These are phyloP conservation scores for Oreotrochilus melanogaster DNA, from an alignment of 2,113 vertebrate species.

Conservation along the genomic window DNA sequence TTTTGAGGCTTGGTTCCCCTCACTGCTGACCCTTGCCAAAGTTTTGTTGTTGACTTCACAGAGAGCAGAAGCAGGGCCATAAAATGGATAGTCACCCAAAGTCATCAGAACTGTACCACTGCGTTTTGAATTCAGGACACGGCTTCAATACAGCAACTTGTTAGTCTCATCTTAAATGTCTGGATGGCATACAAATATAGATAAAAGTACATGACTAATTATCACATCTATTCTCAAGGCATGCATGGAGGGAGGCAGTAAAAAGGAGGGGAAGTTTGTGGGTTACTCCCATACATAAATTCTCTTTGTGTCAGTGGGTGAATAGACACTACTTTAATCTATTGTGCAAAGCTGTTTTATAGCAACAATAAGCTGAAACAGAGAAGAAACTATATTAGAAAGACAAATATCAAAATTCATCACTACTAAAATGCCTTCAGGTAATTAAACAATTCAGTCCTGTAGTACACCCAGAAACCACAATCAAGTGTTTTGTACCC, in stretches of 20 bases:
- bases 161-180: slow-evolving; percentile 55
- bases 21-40: not conserved
- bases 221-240: slow-evolving; percentile 64
- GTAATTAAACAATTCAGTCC: slow-evolving; percentile 51
- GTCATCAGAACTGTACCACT: not conserved
- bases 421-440: slow-evolving; percentile 48
- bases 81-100: not conserved
- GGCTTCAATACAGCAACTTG: not conserved
- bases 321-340: slow-evolving; percentile 63
- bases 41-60: not conserved
- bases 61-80: not conserved
- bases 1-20: not conserved
- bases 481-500: slow-evolving; percentile 61
- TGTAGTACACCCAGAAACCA: slow-evolving; percentile 9
- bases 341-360: slow-evolving; percentile 60
- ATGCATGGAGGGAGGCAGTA: slow-evolving; percentile 38
- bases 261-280: slow-evolving; percentile 62
- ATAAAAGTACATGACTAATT: slow-evolving; percentile 72
- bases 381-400: slow-evolving; percentile 54
- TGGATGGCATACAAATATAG: slow-evolving; percentile 57
- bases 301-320: slow-evolving; percentile 57
- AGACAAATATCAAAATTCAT: slow-evolving; percentile 62
- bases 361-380: slow-evolving; percentile 64
- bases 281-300: slow-evolving; percentile 74
- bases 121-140: slow-evolving; percentile 33